These are phyloP conservation scores for Alsophila aescularia DNA, from an alignment of 2,888 invertebrate genomes.

Conservation along the genomic window DNA sequence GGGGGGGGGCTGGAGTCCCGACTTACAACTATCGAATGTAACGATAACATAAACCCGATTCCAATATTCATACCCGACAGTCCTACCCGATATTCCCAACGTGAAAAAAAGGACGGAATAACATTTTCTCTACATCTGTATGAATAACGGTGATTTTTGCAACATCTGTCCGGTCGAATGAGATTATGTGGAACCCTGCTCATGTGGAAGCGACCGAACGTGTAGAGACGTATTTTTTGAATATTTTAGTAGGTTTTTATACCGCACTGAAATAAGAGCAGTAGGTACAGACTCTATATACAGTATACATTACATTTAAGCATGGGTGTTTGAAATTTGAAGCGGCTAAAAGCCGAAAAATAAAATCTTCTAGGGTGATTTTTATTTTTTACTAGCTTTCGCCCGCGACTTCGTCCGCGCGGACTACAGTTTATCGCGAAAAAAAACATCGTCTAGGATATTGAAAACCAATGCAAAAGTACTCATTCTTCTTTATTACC, in stretches of 20 bases:
- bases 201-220: constrained; percentile 8
- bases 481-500: no score
- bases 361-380: no score
- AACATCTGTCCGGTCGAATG: constrained; percentile 12
- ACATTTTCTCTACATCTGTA: not conserved
- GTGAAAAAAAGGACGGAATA: not conserved
- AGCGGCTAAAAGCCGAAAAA: no score
- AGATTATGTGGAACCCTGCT: constrained; percentile 12
- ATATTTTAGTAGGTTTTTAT: constrained; percentile 10
- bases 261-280: no score
- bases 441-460: no score
- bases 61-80: not conserved
- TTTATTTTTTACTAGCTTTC: no score
- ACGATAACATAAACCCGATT: not conserved
- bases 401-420: no score
- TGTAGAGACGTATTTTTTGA: constrained; percentile 20
- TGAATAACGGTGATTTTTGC: constrained; percentile 7
- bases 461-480: no score
- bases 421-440: no score
- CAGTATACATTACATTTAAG: no score
- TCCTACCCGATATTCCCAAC: not conserved
- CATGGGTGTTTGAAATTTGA: no score
- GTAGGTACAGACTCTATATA: no score
- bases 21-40: constrained; percentile 3
- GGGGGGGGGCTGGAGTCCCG: not conserved